A percentile compares a stretch with the other conserved stretches of the same genome.
Evolutionary conservation across 2,888 invertebrate genomes (phyloP).

Genomic region (Phorcus lineatus): DNA sequence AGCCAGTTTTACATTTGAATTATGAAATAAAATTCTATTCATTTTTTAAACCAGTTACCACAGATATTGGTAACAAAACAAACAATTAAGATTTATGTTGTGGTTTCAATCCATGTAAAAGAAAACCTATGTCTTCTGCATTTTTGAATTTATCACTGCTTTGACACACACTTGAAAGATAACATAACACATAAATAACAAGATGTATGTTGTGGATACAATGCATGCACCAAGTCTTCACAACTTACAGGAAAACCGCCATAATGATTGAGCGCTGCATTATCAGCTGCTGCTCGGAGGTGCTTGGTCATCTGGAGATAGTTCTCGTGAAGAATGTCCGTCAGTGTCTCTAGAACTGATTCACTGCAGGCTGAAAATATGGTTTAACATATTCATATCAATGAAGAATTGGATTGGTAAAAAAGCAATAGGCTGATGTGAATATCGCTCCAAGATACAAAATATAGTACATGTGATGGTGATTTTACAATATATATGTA

Average conservation of each 20-base stretch:
- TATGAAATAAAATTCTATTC: too few species aligned
- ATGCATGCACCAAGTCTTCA: not conserved
- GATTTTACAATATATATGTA: too few species aligned
- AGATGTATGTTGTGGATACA: too few species aligned
- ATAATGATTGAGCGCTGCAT: conserved; percentile 75
- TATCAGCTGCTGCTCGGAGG: conserved; percentile 79
- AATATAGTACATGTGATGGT: too few species aligned
- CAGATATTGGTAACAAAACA: not conserved
- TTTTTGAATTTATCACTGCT: too few species aligned
- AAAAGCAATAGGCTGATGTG: not conserved
- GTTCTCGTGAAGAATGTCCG: conserved; percentile 69
- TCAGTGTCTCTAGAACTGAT: conserved; percentile 69
- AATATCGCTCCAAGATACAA: not conserved
- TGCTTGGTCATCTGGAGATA: conserved; percentile 70
- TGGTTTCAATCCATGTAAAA: too few species aligned
- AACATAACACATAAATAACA: too few species aligned
- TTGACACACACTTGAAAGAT: too few species aligned
- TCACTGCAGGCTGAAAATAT: conserved; percentile 61
- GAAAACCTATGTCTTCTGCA: too few species aligned
- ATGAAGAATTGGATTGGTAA: not conserved
- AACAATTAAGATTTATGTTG: too few species aligned
- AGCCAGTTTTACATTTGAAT: too few species aligned
- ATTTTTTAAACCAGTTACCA: too few species aligned
- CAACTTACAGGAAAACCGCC: conserved; percentile 70
- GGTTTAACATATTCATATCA: not conserved